Conservation (phyloP, 2,797 vertebrate species). For the Cirrhinus molitorella region DNA sequence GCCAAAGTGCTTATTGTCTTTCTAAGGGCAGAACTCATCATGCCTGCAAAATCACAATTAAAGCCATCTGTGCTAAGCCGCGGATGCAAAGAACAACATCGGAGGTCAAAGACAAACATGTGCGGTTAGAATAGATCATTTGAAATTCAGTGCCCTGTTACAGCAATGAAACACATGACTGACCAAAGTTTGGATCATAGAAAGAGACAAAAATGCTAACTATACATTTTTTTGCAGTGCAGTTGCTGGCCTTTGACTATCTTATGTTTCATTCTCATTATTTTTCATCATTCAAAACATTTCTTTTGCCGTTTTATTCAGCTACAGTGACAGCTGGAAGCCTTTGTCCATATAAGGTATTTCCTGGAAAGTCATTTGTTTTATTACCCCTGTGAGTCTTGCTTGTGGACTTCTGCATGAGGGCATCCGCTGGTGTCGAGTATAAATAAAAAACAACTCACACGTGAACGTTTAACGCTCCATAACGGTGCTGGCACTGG, state of each 20-base stretch:
- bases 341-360: too few species aligned
- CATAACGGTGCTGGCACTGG: too few species aligned
- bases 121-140: conserved; percentile 18
- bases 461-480: too few species aligned
- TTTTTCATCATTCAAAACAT: too few species aligned
- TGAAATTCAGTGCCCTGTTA: conserved; percentile 27
- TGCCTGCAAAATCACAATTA: conserved; percentile 44
- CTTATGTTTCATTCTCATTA: too few species aligned
- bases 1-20: conserved; percentile 57
- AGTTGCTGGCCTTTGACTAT: background rate
- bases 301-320: too few species aligned
- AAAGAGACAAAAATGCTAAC: conserved; percentile 3
- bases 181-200: background rate
- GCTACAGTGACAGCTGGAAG: too few species aligned
- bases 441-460: too few species aligned
- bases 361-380: too few species aligned
- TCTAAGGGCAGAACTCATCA: conserved; percentile 53
- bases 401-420: too few species aligned
- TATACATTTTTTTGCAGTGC: background rate
- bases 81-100: conserved; percentile 36
- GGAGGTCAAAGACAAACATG: conserved; percentile 35
- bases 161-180: background rate
- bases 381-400: too few species aligned
- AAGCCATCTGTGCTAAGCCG: conserved; percentile 56
- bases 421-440: too few species aligned